These are phyloP conservation scores for Hemistola chrysoprasaria DNA, from an alignment of 2,888 invertebrate species.

Conservation along the genomic window DNA sequence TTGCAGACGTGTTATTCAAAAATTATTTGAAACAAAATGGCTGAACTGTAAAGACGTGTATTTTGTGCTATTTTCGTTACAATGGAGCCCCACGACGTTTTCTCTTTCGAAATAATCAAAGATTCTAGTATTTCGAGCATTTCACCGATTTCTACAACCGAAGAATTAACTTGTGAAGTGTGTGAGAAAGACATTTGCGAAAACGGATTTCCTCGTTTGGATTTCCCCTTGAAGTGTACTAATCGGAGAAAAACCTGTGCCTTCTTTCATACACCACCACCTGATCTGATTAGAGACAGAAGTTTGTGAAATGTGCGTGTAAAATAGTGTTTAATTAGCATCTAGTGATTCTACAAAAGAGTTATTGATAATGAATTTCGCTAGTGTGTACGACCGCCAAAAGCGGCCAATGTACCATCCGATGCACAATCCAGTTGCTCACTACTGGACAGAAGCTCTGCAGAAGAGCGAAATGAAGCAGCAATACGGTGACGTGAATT, in stretches of 20 bases:
- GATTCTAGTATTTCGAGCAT: constrained; percentile 43
- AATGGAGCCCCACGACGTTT: constrained; percentile 70
- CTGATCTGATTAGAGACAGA: constrained; percentile 47
- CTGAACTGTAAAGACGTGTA: constrained; percentile 77
- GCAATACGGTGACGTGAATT: constrained; percentile 48
- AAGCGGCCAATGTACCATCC: constrained; percentile 50
- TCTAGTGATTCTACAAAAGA: constrained; percentile 34
- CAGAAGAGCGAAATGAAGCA: constrained; percentile 50
- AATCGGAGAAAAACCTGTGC: constrained; percentile 35
- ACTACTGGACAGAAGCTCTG: constrained; percentile 53
- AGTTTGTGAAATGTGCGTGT: constrained; percentile 25
- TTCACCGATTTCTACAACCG: constrained; percentile 31
- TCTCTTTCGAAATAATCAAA: constrained; percentile 54
- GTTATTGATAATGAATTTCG: constrained; percentile 55
- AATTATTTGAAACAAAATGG: constrained; percentile 68
- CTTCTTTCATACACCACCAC: constrained; percentile 56
- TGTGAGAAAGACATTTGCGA: constrained; percentile 38
- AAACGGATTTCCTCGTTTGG: constrained; percentile 44
- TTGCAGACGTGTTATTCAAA: constrained; percentile 3
- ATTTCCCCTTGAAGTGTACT: constrained; percentile 42
- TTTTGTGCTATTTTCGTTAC: constrained; percentile 57
- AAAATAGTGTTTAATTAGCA: constrained; percentile 17
- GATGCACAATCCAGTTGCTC: constrained; percentile 49
- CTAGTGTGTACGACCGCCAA: constrained; percentile 51
- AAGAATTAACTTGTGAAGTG: constrained; percentile 51